These are phyloP conservation scores for Amblyopsis hoosieri DNA, from an alignment of 2,797 vertebrate genomes.

Conservation along the genomic window DNA sequence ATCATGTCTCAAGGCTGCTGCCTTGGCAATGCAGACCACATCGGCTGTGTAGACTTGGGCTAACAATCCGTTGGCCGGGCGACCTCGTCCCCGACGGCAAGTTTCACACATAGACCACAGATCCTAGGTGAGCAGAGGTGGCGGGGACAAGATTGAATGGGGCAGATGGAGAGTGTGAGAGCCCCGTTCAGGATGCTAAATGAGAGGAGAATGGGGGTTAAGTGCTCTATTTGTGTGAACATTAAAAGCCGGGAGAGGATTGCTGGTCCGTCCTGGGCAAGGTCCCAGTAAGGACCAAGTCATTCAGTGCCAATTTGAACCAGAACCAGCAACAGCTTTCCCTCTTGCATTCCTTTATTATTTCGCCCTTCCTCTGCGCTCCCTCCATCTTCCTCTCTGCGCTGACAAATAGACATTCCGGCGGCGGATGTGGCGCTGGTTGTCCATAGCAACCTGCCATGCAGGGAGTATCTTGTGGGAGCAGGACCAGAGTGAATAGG, in stretches of 20 bases:
- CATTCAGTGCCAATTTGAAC: conserved; percentile 66
- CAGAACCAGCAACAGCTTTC: conserved; percentile 48
- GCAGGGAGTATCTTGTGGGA: conserved; percentile 72
- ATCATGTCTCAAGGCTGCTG: neutral
- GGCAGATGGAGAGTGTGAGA: conserved; percentile 66
- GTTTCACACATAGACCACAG: conserved; percentile 53
- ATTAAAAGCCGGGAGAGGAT: conserved; percentile 61
- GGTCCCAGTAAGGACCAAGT: conserved; percentile 49
- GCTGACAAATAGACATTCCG: conserved; percentile 68
- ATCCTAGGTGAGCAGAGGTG: conserved; percentile 32
- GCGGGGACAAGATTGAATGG: conserved; percentile 40
- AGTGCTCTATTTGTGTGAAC: conserved; percentile 68
- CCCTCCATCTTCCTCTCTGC: conserved; percentile 43
- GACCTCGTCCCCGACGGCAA: conserved; percentile 46
- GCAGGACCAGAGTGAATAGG: conserved; percentile 71
- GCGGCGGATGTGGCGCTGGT: conserved; percentile 65
- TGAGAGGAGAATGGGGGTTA: conserved; percentile 67
- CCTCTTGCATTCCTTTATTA: conserved; percentile 35
- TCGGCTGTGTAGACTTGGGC: conserved; percentile 32
- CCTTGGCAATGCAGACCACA: neutral
- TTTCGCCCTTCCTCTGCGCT: conserved; percentile 43
- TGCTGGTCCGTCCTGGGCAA: conserved; percentile 44
- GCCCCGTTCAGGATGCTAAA: conserved; percentile 59
- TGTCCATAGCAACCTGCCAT: conserved; percentile 73
- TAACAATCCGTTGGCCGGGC: conserved; percentile 45